These are phyloP conservation scores for Molorchus minor DNA, from an alignment of 2,888 invertebrate species.

Conservation along the genomic window DNA sequence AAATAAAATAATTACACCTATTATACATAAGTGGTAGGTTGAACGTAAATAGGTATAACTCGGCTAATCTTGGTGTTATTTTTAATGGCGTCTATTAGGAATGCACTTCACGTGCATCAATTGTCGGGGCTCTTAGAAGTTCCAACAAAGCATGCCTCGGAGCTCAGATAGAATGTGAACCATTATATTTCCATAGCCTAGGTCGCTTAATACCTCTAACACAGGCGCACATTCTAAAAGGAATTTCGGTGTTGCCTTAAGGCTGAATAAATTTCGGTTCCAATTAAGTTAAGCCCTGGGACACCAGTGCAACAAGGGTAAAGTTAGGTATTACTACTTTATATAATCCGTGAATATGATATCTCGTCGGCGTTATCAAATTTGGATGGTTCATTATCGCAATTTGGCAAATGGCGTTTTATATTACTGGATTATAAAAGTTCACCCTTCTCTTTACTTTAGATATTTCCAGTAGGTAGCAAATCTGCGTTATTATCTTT, in stretches of 20 bases:
- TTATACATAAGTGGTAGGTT: no score
- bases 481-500: background rate
- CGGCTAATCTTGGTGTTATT: conserved; percentile 36
- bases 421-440: conserved; percentile 52
- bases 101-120: conserved; percentile 35
- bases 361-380: conserved; percentile 61
- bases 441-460: conserved; percentile 23
- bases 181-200: conserved; percentile 4
- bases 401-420: conserved; percentile 60
- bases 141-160: conserved; percentile 26
- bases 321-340: conserved; percentile 57
- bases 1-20: no score
- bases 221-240: conserved; percentile 47
- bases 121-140: conserved; percentile 29
- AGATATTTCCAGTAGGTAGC: conserved; percentile 24
- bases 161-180: conserved; percentile 22
- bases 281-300: conserved; percentile 58
- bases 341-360: conserved; percentile 61
- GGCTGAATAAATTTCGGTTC: conserved; percentile 57
- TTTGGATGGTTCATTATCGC: conserved; percentile 62
- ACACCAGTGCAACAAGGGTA: conserved; percentile 55
- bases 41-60: conserved; percentile 33
- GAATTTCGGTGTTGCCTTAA: conserved; percentile 52
- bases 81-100: conserved; percentile 42
- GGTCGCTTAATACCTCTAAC: conserved; percentile 9